Evolutionary conservation across 2,888 invertebrate genomes (phyloP).

Genomic region (Drymonia ruficornis): DNA sequence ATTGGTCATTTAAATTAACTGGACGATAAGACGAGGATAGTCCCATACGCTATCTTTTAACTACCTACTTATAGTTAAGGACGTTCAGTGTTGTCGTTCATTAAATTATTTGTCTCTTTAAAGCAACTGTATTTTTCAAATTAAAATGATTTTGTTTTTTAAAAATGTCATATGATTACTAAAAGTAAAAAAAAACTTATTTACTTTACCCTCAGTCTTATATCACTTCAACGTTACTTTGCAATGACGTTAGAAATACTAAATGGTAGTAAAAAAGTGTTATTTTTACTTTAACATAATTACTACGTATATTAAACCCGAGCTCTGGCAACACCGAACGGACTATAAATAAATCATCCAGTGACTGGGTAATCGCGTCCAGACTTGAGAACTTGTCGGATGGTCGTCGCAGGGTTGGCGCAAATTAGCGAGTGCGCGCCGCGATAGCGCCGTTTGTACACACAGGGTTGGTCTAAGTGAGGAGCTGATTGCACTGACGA

Average conservation of each 20-base stretch:
- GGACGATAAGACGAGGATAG: conserved; percentile 28
- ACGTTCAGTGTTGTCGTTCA: neutral
- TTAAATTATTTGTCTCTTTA: too few relatives aligned
- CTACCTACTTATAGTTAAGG: conserved; percentile 35
- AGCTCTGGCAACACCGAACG: conserved; percentile 11
- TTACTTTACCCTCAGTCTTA: too few relatives aligned
- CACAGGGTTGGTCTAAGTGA: conserved; percentile 51
- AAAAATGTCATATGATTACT: too few relatives aligned
- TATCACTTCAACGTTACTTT: too few relatives aligned
- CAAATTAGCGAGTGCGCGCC: conserved; percentile 80
- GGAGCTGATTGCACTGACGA: conserved; percentile 31
- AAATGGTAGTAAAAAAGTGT: too few relatives aligned
- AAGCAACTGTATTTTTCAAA: too few relatives aligned
- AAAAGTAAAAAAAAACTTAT: too few relatives aligned
- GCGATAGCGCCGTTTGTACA: conserved; percentile 75
- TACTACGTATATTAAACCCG: too few relatives aligned
- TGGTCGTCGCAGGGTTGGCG: conserved; percentile 68
- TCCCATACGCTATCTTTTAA: conserved; percentile 34
- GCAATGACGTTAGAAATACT: too few relatives aligned
- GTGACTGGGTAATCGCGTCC: conserved; percentile 70
- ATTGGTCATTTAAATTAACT: conserved; percentile 41
- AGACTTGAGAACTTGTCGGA: conserved; percentile 68
- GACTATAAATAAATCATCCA: conserved; percentile 73
- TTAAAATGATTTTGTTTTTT: too few relatives aligned
- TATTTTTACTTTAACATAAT: too few relatives aligned